Base-by-base conservation (phyloP, 1,140 invertebrate genomes). In the Euwallacea fornicatus region DNA sequence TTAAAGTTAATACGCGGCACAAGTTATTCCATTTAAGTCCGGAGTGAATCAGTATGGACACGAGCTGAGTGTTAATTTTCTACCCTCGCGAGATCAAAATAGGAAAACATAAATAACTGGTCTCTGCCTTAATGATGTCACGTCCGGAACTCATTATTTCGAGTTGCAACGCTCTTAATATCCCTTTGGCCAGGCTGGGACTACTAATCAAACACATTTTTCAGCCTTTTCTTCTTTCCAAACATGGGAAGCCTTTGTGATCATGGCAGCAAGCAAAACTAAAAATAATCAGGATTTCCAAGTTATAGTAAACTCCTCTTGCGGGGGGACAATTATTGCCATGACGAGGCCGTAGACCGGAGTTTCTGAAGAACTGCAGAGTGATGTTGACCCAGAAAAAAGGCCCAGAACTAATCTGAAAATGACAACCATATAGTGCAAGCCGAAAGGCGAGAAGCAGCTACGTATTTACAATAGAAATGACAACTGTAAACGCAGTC, bases 121-220 rank as follows among this genome's bases (percentile, higher is more conserved):
- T 79, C 80, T 76, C 77, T 73, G 77, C 81, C 78, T 79, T 81
- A 81, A 81, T 81, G 80, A 81, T 77, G 79, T 81, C 80, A 81
- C 80, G 80, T 81, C 76, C 80, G 77, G 80, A 81, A 81, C 79
- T 81, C 79, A 81, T 81, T 81, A 81, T 80, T 81, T 81, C 76
- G 76, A 80, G 76, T 80, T 79, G 76, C 74, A 71, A 75, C 75
- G 76, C 78, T 78, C 79, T 80, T 80, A 79, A 80, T 80, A 80
- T 78, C 75, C 71, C 66, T 33, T 33, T 69, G 69, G 69, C 73
- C 63, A 63, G 44, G 55, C 74, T 53, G 69, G 55, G 79, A 80
- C 78, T 79, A 80, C 79, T 79, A 78, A 80, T 80, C 74, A 73
- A 66, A 71, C 62, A 56, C 54, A 71, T 71, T 75, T 74, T 58